Evolutionary conservation across 2,888 invertebrate genomes (phyloP), one percentile per base, ranked within the genome.

Genomic region (Lycia hirtaria): DNA sequence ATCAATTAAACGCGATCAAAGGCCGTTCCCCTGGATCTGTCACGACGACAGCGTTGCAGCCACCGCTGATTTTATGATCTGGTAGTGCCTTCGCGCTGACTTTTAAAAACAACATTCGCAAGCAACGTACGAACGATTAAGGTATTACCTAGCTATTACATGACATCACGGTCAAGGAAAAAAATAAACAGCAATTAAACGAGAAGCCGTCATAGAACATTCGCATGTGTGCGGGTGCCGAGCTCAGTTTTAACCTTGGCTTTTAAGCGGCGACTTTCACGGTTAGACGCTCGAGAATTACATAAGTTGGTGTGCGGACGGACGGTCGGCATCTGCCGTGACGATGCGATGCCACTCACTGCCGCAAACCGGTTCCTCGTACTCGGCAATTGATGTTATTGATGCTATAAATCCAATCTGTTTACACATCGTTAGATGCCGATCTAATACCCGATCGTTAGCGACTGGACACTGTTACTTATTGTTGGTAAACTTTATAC

Each of bases 251-350:
- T 89, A 89, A 91, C 92, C 92, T 92, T 92, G 92, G 91, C 89
- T 90, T 90, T 91, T 90, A 89, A 90, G 86, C 85, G 87, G 86
- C 81, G 85, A 91, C 92, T 92, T 92, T 92, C 92, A 92, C 91
- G 92, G 91, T 92, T 91, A 90, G 90, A 87, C 88, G 84, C 87
- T 76, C 81, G 86, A 69, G 69, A 65, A 80, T 88, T 90, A 89
- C 86, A 88, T 89, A 88, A 91, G 90, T 87, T 87, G 88, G 75
- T 72, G 69, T 73, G 71, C 72, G 62, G 69, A 49, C 38, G 66
- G 54, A 45, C 40, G 50, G 28, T 26, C 53, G 65, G 60, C 64
- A 66, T 64, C 85, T 83, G 81, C 83, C 77, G 72, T 87, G 88
- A 87, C 87, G 88, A 83, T 87, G 87, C 76, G 78, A 60, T 73